These are phyloP conservation scores for Thamnophis sirtalis DNA, from an alignment of 2,113 vertebrate species.

Conservation along the genomic window DNA sequence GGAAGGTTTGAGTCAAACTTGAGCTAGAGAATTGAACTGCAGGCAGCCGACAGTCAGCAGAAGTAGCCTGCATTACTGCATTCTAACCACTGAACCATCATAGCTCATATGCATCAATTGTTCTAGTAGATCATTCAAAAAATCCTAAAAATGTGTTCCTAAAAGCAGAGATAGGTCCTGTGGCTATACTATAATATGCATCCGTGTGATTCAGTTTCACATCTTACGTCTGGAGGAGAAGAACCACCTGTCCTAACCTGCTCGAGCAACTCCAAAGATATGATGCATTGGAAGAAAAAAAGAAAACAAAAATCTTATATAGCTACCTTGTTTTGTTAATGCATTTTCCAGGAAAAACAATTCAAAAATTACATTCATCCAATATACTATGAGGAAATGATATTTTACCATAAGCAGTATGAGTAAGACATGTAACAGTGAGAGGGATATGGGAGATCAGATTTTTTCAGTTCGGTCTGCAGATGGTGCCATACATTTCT, in stretches of 20 bases:
- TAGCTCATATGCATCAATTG: neutral
- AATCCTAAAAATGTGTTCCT: neutral
- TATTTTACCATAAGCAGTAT: neutral
- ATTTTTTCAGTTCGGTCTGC: neutral
- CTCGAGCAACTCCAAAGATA: neutral
- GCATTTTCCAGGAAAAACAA: neutral
- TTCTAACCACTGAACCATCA: too few species aligned
- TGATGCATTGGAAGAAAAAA: neutral
- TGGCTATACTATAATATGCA: neutral
- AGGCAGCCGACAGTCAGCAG: too few species aligned
- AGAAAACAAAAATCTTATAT: neutral
- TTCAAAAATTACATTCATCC: neutral
- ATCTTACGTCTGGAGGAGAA: neutral
- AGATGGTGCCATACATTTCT: neutral
- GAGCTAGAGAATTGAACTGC: too few species aligned
- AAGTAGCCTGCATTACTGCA: too few species aligned
- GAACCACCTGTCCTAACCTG: neutral
- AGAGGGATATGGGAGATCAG: neutral
- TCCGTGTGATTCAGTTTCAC: neutral
- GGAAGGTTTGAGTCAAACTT: too few species aligned
- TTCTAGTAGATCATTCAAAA: neutral
- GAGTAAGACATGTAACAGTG: neutral
- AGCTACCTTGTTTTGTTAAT: neutral
- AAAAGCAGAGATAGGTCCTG: neutral
- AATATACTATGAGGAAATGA: neutral